Conservation (phyloP, 2,888 invertebrate genomes). For the Nipponacmea schrenckii region DNA sequence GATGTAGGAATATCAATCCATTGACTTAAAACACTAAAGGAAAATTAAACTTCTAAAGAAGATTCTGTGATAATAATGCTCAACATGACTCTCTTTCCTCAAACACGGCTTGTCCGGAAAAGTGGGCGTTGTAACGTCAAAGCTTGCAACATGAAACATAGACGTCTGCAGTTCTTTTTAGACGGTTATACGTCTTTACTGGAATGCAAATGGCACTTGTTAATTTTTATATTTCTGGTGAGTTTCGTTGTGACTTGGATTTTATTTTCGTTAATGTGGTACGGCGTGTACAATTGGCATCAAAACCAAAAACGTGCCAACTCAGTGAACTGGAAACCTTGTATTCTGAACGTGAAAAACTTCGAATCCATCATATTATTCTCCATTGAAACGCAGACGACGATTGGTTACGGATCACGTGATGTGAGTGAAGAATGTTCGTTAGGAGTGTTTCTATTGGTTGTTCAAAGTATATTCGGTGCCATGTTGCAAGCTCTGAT, state of each 20-base stretch:
- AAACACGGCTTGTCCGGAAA: slow-evolving; percentile 85
- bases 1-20: too few relatives aligned
- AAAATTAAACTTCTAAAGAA: too few relatives aligned
- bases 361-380: slow-evolving; percentile 94
- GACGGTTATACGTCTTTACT: slow-evolving; percentile 94
- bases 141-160: slow-evolving; percentile 90
- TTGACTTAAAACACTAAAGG: too few relatives aligned
- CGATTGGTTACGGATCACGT: slow-evolving; percentile 88
- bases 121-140: slow-evolving; percentile 96
- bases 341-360: slow-evolving; percentile 78
- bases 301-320: slow-evolving; percentile 58
- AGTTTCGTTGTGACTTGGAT: slow-evolving; percentile 89
- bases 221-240: slow-evolving; percentile 87
- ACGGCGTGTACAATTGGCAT: slow-evolving; percentile 52
- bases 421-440: slow-evolving; percentile 90
- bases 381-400: slow-evolving; percentile 96
- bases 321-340: slow-evolving; percentile 52
- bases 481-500: slow-evolving; percentile 77
- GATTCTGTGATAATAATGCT: too few relatives aligned
- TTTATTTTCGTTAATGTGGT: slow-evolving; percentile 76
- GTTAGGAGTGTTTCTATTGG: slow-evolving; percentile 87
- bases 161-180: slow-evolving; percentile 70
- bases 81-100: neutral
- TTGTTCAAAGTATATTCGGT: slow-evolving; percentile 89
- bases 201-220: slow-evolving; percentile 87